These are phyloP conservation scores for Brachymystax lenok DNA, from an alignment of 2,797 vertebrate genomes.

Conservation along the genomic window DNA sequence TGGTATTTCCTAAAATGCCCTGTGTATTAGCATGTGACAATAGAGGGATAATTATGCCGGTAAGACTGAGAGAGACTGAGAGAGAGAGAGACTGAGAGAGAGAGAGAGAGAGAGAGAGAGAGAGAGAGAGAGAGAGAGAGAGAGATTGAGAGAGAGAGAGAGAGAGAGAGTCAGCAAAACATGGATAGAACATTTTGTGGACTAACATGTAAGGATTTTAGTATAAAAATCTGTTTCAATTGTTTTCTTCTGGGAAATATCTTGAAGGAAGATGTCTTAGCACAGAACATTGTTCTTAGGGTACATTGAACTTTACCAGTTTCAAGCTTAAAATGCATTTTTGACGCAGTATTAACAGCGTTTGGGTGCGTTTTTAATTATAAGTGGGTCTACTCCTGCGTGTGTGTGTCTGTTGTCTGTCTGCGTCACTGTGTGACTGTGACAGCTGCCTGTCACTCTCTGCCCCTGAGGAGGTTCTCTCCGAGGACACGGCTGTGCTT, in stretches of 20 bases:
- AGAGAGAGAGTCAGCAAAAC: neutral
- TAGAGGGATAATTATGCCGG: conserved; percentile 34
- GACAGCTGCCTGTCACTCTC: conserved; percentile 74
- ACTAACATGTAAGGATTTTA: neutral
- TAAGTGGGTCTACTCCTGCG: conserved; percentile 52
- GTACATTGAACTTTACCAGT: neutral
- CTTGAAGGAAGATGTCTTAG: too few relatives aligned
- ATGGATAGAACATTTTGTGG: neutral
- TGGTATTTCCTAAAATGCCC: conserved; percentile 40
- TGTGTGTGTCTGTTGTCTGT: conserved; percentile 48
- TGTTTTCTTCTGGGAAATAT: too few relatives aligned
- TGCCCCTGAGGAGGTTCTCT: conserved; percentile 55
- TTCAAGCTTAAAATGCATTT: neutral
- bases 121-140: neutral
- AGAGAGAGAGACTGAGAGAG: neutral
- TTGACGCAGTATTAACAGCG: conserved; percentile 43
- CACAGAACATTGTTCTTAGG: neutral
- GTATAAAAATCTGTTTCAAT: neutral
- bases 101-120: neutral
- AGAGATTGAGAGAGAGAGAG: neutral
- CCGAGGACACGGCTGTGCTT: conserved; percentile 24
- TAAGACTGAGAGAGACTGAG: conserved; percentile 27
- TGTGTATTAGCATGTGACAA: conserved; percentile 49
- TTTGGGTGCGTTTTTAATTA: conserved; percentile 48
- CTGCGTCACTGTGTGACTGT: conserved; percentile 60